These are phyloP conservation scores for Sakesphorus luctuosus DNA, from an alignment of 2,113 vertebrate genomes.

Conservation along the genomic window DNA sequence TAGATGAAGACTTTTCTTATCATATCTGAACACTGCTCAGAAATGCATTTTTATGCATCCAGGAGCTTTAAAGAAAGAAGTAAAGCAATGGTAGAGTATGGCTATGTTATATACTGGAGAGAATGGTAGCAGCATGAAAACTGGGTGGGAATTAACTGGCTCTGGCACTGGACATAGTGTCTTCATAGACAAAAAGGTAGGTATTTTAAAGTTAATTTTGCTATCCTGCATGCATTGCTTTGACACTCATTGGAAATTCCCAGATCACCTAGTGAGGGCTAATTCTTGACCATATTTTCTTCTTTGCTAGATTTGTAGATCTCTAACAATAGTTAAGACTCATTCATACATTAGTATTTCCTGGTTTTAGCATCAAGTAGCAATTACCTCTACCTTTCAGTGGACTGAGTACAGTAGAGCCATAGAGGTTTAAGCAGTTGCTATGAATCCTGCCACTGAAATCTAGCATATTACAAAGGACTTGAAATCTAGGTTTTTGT, in stretches of 20 bases:
- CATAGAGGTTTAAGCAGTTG: neutral
- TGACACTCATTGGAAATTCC: neutral
- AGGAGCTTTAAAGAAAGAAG: neutral
- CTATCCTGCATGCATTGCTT: fast-evolving
- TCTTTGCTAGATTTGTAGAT: neutral
- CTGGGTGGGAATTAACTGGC: neutral
- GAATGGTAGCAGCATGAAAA: neutral
- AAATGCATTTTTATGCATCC: neutral
- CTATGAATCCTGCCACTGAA: neutral
- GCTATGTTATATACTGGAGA: neutral
- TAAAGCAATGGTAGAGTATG: neutral
- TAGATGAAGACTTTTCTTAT: neutral
- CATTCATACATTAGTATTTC: neutral
- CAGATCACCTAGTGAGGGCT: neutral
- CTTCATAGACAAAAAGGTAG: neutral
- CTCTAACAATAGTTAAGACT: neutral
- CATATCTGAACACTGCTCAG: neutral
- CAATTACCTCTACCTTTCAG: neutral
- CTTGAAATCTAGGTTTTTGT: neutral
- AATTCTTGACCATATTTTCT: neutral
- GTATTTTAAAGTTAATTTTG: neutral
- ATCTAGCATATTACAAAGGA: neutral
- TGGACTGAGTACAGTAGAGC: neutral
- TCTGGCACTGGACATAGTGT: neutral
- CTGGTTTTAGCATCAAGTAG: neutral